Evolutionary conservation across 1,140 invertebrate genomes (phyloP).

Genomic region (Drosophila lini): DNA sequence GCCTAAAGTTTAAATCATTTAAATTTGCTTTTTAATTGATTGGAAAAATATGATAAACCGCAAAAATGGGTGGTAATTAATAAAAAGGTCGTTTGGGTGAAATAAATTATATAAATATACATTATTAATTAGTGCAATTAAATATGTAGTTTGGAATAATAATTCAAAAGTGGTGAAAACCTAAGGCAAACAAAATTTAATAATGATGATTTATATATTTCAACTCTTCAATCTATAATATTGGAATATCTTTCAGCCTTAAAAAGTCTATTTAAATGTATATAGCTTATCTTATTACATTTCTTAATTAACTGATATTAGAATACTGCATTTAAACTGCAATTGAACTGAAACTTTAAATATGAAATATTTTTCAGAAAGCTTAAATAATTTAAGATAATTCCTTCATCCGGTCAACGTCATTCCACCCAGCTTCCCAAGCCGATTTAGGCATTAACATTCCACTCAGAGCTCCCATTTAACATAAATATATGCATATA

Average conservation of each 20-base stretch:
- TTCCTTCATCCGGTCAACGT: slow-evolving; percentile 2
- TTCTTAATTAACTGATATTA: no score
- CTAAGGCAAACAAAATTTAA: not conserved
- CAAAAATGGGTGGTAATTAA: slow-evolving; percentile 14
- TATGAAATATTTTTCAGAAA: not conserved
- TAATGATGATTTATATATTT: not conserved
- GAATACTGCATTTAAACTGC: not conserved
- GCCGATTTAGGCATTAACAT: slow-evolving; percentile 33
- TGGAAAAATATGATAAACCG: slow-evolving; percentile 15
- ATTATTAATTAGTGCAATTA: not conserved
- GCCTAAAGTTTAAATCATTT: slow-evolving; percentile 8
- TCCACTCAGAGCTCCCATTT: slow-evolving; percentile 16
- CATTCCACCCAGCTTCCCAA: not conserved
- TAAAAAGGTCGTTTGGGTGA: not conserved
- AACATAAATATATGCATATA: not conserved
- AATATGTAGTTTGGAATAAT: not conserved
- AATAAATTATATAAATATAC: slow-evolving; percentile 2
- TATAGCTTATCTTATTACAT: not conserved
- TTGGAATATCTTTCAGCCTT: no score
- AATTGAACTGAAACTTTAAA: not conserved
- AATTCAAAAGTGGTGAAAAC: not conserved
- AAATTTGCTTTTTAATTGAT: slow-evolving; percentile 20
- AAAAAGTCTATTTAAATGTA: not conserved
- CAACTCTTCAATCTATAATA: no score
- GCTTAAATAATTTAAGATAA: not conserved